A percentile compares a stretch with the other conserved stretches of the same genome.
phyloP scores from a whole-genome alignment of 2,797 vertebrate species.

The Urophycis tenuis region DNA sequence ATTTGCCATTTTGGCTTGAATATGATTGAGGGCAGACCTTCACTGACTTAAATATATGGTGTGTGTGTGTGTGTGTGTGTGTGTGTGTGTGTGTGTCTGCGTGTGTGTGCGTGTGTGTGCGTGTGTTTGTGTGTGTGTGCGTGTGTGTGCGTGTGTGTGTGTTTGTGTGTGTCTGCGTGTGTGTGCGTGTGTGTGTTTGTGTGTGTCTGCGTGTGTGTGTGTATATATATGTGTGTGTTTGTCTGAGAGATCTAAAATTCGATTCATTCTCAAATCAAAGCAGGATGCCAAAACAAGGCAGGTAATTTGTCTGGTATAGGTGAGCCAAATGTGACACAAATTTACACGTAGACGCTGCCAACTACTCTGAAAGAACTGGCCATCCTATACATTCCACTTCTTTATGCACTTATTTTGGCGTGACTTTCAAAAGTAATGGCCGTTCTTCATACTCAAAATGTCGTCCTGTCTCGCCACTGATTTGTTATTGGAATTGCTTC shows the following conservation, averaged over 20 bases:
- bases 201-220: background rate
- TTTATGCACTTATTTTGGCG: background rate
- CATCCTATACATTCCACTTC: background rate
- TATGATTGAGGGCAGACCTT: background rate
- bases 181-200: background rate
- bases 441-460: background rate
- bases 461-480: background rate
- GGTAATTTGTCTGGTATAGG: background rate
- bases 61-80: background rate
- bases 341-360: background rate
- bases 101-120: conserved; percentile 5
- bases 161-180: background rate
- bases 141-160: background rate
- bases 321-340: conserved; percentile 1
- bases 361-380: background rate
- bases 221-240: too few species aligned
- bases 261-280: background rate
- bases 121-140: conserved; percentile 10
- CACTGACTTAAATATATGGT: background rate
- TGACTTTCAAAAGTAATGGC: background rate
- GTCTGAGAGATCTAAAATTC: background rate
- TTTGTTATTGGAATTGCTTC: background rate
- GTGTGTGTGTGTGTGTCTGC: background rate
- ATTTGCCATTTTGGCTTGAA: background rate
- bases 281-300: background rate